Base-by-base conservation (phyloP, 2,888 invertebrate species). In the Melangyna quadrimaculata region DNA sequence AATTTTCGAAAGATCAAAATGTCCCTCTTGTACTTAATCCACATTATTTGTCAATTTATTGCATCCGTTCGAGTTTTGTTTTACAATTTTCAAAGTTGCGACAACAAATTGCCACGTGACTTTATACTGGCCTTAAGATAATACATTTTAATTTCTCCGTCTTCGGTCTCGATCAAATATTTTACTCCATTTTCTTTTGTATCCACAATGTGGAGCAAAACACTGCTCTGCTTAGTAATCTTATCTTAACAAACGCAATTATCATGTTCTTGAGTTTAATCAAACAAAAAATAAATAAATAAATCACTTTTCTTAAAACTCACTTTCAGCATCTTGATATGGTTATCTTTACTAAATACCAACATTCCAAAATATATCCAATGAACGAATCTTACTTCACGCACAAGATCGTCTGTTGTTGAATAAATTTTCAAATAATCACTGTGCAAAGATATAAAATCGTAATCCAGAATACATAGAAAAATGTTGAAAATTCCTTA, bases 401-500 rank as follows among this genome's bases (percentile, higher is more conserved):
- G 3, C 19, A 59, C 14, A 14, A 19, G 0, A 6, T 1, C 22
- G 3, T 19, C 1, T 57, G 7, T 57, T 2, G 7, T 22, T n/a
- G 7, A 59, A 59, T 59, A 10, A 43, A 63, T n/a, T 17, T 24
- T 12, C 3, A 29, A 24, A 63, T 27, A 24, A 63, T 27, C 27
- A 27, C 40, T 63, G 63, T 63, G n/a, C 32, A 32, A 22, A 48
- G 35, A 22, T 35, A 65, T 65, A 48, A 48, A 29, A 35, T 22
- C 48, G 0, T 29, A 45, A 67, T 51, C 32, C 12, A 35, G n/a
- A 65, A 32, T 10, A 45, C 3, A 35, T 32, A 19, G n/a, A n/a
- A 0, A 9, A 59, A 37, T 22, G 61, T 24, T 59, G 14, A 22
- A 65, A 32, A 51, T 67, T 67, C 67, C 67, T 48, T 67, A 67